Percentiles rank a stretch among this genome's conserved stretches.
Conservation (phyloP, 2,797 vertebrate genomes). For the Manis javanica region DNA sequence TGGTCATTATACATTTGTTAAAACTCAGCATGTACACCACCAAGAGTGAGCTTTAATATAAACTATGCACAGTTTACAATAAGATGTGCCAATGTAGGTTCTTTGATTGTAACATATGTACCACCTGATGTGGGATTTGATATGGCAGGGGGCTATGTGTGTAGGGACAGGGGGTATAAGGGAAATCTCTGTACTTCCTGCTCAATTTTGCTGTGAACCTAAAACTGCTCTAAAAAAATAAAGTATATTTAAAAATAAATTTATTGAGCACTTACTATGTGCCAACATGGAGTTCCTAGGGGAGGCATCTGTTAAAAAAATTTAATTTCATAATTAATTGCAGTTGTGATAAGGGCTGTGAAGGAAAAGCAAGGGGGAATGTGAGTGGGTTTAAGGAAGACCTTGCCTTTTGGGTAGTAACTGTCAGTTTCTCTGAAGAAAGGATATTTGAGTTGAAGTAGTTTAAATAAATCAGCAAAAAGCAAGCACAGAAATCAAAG, state of each 20-base stretch:
- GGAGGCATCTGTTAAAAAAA: background rate
- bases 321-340: background rate
- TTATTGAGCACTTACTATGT: background rate
- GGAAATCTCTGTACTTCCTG: background rate
- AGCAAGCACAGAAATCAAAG: background rate
- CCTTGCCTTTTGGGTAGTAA: background rate
- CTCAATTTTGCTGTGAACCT: background rate
- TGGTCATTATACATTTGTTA: accelerated
- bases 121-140: background rate
- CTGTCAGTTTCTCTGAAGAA: background rate
- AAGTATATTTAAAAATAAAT: background rate
- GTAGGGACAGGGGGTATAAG: accelerated
- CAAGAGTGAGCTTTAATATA: accelerated
- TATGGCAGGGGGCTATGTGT: accelerated
- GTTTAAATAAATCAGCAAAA: background rate
- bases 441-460: background rate
- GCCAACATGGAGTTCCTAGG: background rate
- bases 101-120: accelerated
- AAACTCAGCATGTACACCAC: background rate
- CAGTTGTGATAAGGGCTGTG: background rate
- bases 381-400: background rate
- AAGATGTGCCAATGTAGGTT: accelerated
- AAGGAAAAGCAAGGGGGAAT: background rate
- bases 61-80: accelerated
- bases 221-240: background rate